Base-by-base conservation (phyloP, 2,113 vertebrate species). In the Erythrolamprus reginae region DNA sequence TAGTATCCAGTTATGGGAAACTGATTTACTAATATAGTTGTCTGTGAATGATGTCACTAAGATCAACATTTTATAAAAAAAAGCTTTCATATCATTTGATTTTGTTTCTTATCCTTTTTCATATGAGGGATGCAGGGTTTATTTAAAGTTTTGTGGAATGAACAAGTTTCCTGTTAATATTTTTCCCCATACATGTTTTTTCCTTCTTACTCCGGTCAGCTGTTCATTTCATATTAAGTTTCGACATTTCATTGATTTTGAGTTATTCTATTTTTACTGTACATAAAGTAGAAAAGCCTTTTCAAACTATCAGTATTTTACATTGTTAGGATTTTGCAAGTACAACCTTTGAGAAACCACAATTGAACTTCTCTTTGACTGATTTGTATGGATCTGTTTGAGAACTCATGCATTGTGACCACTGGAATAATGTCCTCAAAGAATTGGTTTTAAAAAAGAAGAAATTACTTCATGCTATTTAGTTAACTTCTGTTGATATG, bases 351-450 rank as follows among this genome's bases (percentile, higher is more conserved):
- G 38, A 65, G 86, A 84, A 94, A 84, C 10, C 26, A 65, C 90
- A 84, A 53, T 83, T 88, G 7, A 58, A 1, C 9, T 91, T 90
- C 21, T 3, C 0, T 33, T 92, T 90, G 88, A 15, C 90, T 77
- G 82, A 42, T 86, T 45, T 45, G 45, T 45, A 84, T 61, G 86
- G 84, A 84, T 94, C 88, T 48, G 45, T 91, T 95, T 94, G 10
- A 89, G 88, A 93, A 48, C 86, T 90, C 12, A 52, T 42, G 50
- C 89, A 94, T 28, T 1, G 42, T 4, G 83, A 86, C 23, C 53
- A 48, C 87, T 85, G 82, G 45, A 91, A 84, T 56, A 17, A 53
- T 82, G 88, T 91, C 70, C 23, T 89, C 88, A 90, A 88, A 92
- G 84, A 94, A 88, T 0, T 17, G 93, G 7, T 50, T 50, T 48